A percentile compares a stretch with the other conserved stretches of the same genome.
phyloP scores from a whole-genome alignment of 2,888 invertebrate genomes.

The Atherix ibis region DNA sequence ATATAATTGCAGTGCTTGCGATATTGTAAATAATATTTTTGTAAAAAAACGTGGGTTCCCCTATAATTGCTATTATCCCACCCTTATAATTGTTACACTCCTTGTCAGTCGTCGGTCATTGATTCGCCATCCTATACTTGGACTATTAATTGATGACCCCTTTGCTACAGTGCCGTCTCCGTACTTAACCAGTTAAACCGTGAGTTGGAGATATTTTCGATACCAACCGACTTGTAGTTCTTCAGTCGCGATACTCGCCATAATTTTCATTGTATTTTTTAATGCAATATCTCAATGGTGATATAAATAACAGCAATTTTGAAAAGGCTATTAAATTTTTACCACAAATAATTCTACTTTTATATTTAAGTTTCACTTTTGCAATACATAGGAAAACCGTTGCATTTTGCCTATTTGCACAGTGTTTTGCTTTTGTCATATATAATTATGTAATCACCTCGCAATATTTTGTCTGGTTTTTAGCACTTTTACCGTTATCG shows the following conservation, averaged over 20 bases:
- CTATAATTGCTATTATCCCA: too few species aligned
- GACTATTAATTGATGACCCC: too few species aligned
- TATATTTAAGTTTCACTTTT: conserved; percentile 50
- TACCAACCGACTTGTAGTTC: too few species aligned
- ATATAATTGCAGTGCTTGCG: too few species aligned
- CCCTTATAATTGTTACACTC: too few species aligned
- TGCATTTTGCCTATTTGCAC: conserved; percentile 67
- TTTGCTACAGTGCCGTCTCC: too few species aligned
- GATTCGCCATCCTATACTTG: too few species aligned
- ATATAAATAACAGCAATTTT: conserved; percentile 19
- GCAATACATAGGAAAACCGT: conserved; percentile 51
- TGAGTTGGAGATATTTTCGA: too few species aligned
- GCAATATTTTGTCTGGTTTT: conserved; percentile 94
- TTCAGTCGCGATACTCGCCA: conserved; percentile 79
- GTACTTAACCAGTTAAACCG: too few species aligned
- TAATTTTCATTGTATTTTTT: conserved; percentile 93
- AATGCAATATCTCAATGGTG: conserved; percentile 64
- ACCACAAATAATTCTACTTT: conserved; percentile 52
- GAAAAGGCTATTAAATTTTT: conserved; percentile 46
- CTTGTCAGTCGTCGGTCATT: too few species aligned
- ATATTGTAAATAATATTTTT: too few species aligned
- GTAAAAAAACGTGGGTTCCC: too few species aligned
- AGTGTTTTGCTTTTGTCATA: conserved; percentile 75
- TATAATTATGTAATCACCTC: conserved; percentile 95
- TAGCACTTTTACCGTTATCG: conserved; percentile 36